phyloP scores from a whole-genome alignment of 2,888 invertebrate genomes.

The Brachynemurus nebulosus region DNA sequence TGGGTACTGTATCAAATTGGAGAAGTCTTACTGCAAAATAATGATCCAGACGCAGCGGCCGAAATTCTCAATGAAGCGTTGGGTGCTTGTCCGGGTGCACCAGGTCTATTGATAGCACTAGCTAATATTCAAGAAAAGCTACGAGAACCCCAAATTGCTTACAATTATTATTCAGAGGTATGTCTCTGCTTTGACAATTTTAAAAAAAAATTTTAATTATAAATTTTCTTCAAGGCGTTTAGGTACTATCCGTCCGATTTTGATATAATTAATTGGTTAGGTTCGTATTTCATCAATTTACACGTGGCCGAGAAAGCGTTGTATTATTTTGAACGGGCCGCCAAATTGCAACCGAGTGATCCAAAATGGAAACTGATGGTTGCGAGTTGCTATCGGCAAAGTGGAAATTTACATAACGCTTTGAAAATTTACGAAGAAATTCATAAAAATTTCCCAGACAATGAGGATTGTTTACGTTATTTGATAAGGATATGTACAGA shows the following conservation, averaged over 20 bases:
- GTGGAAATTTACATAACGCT: slow-evolving; percentile 55
- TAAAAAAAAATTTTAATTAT: no score
- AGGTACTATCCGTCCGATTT: slow-evolving; percentile 57
- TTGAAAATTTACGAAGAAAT: slow-evolving; percentile 72
- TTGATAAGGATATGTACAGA: slow-evolving; percentile 80
- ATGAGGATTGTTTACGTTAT: slow-evolving; percentile 82
- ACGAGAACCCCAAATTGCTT: slow-evolving; percentile 84
- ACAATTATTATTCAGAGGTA: slow-evolving; percentile 71
- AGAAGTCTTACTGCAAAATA: slow-evolving; percentile 55
- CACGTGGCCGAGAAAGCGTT: slow-evolving; percentile 81
- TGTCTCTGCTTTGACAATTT: slow-evolving; percentile 27
- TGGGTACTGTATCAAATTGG: slow-evolving; percentile 60
- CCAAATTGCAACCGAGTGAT: slow-evolving; percentile 59
- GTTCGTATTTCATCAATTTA: slow-evolving; percentile 76
- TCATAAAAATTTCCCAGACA: slow-evolving; percentile 84
- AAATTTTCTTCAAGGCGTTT: no score
- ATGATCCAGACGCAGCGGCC: slow-evolving; percentile 44
- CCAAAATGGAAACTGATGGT: slow-evolving; percentile 77
- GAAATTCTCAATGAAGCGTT: slow-evolving; percentile 62
- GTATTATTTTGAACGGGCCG: slow-evolving; percentile 66
- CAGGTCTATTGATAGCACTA: slow-evolving; percentile 74
- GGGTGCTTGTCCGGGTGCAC: slow-evolving; percentile 77
- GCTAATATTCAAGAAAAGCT: slow-evolving; percentile 81
- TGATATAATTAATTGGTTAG: slow-evolving; percentile 76
- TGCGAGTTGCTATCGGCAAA: slow-evolving; percentile 69